Evolutionary conservation across 2,113 vertebrate species (phyloP).

Genomic region (Varanus salvator): DNA sequence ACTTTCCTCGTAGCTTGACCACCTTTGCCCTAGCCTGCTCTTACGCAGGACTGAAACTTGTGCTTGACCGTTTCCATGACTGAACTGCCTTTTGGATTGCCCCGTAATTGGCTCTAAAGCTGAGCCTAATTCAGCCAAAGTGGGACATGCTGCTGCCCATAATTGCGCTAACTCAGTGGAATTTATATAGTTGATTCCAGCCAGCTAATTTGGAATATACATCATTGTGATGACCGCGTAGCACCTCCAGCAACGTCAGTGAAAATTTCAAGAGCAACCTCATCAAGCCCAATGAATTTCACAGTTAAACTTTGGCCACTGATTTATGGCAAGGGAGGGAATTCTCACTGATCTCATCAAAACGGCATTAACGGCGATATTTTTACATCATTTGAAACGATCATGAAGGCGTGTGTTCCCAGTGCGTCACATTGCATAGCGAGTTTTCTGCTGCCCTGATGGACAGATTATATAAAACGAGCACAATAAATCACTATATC

Average conservation of each 20-base stretch:
- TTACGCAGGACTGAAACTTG: too few species aligned
- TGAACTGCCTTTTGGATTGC: too few species aligned
- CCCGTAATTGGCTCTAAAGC: too few species aligned
- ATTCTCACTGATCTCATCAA: constrained; percentile 28
- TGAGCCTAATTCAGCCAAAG: too few species aligned
- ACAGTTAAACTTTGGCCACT: constrained; percentile 24
- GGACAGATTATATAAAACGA: constrained; percentile 25
- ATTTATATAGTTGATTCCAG: neutral
- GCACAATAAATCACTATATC: neutral
- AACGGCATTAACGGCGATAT: constrained; percentile 33
- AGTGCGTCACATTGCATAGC: neutral
- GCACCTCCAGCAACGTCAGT: neutral
- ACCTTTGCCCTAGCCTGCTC: too few species aligned
- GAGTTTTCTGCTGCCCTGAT: neutral
- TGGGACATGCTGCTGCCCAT: neutral
- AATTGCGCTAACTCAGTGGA: neutral
- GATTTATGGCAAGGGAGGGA: constrained; percentile 20
- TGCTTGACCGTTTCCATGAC: too few species aligned
- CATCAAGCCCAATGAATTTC: neutral
- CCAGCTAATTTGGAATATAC: neutral
- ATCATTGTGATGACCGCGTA: neutral
- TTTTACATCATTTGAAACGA: constrained; percentile 30
- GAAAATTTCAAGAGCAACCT: constrained; percentile 19
- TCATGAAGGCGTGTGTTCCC: constrained; percentile 20
- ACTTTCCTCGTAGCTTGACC: too few species aligned